phyloP scores from a whole-genome alignment of 35 echinoderm and acorn worm species.

The Diadema setosum region DNA sequence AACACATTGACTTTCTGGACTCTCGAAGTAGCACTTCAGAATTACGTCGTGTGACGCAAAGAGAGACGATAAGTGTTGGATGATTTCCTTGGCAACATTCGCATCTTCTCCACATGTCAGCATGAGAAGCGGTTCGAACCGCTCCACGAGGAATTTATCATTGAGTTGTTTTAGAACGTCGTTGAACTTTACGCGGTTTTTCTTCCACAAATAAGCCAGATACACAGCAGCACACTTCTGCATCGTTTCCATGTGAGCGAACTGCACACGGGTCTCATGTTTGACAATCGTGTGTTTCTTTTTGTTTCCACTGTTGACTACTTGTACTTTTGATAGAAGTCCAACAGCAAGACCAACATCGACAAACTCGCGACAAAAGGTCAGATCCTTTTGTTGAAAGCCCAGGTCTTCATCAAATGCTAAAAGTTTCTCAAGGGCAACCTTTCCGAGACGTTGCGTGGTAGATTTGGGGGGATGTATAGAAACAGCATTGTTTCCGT shows the following conservation, averaged over 20 bases:
- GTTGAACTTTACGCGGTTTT: background rate
- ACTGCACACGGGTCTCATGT: too few relatives aligned
- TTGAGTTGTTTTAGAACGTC: background rate
- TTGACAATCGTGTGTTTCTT: too few relatives aligned
- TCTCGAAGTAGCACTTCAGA: background rate
- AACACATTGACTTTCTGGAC: background rate
- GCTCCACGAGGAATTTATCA: background rate
- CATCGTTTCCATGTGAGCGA: background rate
- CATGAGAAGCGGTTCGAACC: background rate
- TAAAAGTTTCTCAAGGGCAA: background rate
- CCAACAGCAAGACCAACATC: background rate
- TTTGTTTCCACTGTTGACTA: background rate
- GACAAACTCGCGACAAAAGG: background rate
- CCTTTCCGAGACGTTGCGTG: background rate
- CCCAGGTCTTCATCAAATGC: background rate
- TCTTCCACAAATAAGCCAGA: background rate
- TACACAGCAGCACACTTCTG: background rate
- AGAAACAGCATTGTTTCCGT: too few relatives aligned
- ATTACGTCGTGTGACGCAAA: background rate
- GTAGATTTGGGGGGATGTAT: background rate
- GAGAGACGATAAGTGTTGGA: background rate
- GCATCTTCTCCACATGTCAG: conserved; percentile 11
- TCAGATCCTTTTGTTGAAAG: background rate
- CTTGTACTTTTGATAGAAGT: background rate
- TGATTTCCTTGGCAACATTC: background rate